Evolutionary conservation across 1,140 invertebrate species (phyloP).

Genomic region (Paralvinella palmiformis): DNA sequence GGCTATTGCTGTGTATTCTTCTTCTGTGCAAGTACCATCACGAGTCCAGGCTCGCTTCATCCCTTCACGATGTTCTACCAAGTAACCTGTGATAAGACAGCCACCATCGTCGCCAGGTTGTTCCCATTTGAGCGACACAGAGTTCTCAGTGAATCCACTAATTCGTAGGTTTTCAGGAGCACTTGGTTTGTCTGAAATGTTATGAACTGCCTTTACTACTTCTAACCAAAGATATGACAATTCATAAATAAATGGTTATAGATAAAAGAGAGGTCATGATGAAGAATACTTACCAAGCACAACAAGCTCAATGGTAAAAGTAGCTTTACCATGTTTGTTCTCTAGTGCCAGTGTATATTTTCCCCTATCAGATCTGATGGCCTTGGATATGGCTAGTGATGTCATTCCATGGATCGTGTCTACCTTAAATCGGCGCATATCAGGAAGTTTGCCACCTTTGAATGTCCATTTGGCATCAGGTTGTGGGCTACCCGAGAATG

Average conservation of each 20-base stretch:
- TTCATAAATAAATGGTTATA: no score
- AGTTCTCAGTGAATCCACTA: slow-evolving; percentile 87
- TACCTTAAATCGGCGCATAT: slow-evolving; percentile 67
- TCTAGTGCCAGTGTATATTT: slow-evolving; percentile 89
- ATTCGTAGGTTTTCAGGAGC: slow-evolving; percentile 71
- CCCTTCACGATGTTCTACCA: slow-evolving; percentile 89
- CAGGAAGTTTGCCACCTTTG: slow-evolving; percentile 77
- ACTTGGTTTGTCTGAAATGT: slow-evolving; percentile 75
- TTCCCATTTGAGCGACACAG: slow-evolving; percentile 85
- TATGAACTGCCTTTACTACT: no score
- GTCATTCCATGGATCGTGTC: slow-evolving; percentile 20
- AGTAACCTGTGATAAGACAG: slow-evolving; percentile 69
- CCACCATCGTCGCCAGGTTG: slow-evolving; percentile 75
- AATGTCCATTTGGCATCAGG: slow-evolving; percentile 85
- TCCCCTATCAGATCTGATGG: slow-evolving; percentile 84
- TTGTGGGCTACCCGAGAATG: slow-evolving; percentile 90
- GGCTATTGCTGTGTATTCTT: neutral
- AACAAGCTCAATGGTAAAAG: slow-evolving; percentile 88
- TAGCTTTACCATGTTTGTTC: slow-evolving; percentile 92
- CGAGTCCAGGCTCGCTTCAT: slow-evolving; percentile 87
- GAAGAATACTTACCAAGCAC: slow-evolving; percentile 65
- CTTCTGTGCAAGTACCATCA: slow-evolving; percentile 40
- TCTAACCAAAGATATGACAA: no score
- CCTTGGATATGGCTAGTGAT: slow-evolving; percentile 79
- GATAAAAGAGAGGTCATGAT: no score